These are phyloP conservation scores for Masnerella sp. DNA, from an alignment of 2,888 invertebrate genomes.

Conservation along the genomic window DNA sequence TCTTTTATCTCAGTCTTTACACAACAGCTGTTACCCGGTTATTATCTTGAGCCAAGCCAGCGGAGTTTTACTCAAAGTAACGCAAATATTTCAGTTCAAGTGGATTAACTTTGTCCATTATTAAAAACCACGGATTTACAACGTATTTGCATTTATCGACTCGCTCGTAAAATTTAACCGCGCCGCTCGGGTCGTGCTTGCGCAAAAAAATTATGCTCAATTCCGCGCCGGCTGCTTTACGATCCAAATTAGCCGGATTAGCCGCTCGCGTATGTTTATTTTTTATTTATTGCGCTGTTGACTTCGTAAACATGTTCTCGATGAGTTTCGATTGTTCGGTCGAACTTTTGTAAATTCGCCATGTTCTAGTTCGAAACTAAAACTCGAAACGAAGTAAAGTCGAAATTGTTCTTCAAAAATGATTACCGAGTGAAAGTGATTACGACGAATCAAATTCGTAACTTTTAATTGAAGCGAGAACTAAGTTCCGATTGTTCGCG, in stretches of 20 bases:
- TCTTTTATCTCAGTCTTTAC: no score
- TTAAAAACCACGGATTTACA: conserved; percentile 39
- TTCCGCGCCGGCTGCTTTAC: conserved; percentile 19
- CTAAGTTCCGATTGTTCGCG: no score
- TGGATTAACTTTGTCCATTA: conserved; percentile 44
- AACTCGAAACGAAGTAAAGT: no score
- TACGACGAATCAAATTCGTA: no score
- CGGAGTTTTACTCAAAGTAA: conserved; percentile 50
- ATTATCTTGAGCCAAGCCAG: conserved; percentile 68
- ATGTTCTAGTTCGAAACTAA: no score
- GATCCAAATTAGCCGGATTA: conserved; percentile 31
- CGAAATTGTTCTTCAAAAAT: no score
- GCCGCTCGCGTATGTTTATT: neutral
- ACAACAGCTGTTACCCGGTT: conserved; percentile 70
- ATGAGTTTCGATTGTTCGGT: neutral
- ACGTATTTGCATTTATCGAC: conserved; percentile 50
- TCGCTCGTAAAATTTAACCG: conserved; percentile 36
- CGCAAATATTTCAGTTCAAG: conserved; percentile 47
- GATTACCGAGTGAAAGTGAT: no score
- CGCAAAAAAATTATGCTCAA: conserved; percentile 26
- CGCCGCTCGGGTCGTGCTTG: neutral
- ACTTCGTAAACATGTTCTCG: neutral
- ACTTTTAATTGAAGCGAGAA: no score
- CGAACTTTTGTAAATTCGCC: no score
- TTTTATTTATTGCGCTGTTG: conserved; percentile 8